Conservation (phyloP, 2,797 vertebrate species). For the Acrocephalus scirpaceus region DNA sequence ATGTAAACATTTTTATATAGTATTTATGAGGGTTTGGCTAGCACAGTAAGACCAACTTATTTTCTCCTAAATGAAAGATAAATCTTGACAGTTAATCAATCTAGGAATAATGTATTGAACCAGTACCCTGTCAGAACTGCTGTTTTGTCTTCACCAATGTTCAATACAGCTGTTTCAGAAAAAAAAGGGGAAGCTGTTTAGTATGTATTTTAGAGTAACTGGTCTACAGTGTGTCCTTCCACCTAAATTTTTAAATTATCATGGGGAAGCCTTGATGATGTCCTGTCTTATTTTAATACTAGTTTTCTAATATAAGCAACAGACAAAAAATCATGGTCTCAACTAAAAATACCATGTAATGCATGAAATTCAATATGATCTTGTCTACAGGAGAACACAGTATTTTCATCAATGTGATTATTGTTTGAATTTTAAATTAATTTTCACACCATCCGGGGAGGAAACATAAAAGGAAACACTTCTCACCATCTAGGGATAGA, state of each 20-base stretch:
- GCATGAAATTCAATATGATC: neutral
- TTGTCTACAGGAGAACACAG: neutral
- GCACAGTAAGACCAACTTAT: neutral
- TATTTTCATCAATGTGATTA: neutral
- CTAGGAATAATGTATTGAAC: neutral
- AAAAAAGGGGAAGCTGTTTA: neutral
- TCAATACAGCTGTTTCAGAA: neutral
- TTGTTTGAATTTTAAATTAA: neutral
- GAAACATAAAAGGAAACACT: neutral
- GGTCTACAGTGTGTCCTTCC: neutral
- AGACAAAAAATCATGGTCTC: neutral
- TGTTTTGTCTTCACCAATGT: neutral
- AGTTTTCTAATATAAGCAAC: neutral
- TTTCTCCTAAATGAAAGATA: conserved; percentile 19
- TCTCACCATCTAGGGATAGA: neutral
- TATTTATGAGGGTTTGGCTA: conserved; percentile 23
- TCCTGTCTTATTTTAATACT: neutral
- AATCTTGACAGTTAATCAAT: conserved; percentile 28
- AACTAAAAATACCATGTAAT: neutral
- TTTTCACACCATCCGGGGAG: neutral
- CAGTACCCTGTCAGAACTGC: neutral
- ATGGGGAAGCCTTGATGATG: neutral
- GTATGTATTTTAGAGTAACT: neutral
- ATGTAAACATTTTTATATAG: neutral
- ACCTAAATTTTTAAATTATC: neutral